Percentiles rank a stretch among this genome's conserved stretches.
phyloP scores from a whole-genome alignment of 1,140 invertebrate species.

The Atta cephalotes region DNA sequence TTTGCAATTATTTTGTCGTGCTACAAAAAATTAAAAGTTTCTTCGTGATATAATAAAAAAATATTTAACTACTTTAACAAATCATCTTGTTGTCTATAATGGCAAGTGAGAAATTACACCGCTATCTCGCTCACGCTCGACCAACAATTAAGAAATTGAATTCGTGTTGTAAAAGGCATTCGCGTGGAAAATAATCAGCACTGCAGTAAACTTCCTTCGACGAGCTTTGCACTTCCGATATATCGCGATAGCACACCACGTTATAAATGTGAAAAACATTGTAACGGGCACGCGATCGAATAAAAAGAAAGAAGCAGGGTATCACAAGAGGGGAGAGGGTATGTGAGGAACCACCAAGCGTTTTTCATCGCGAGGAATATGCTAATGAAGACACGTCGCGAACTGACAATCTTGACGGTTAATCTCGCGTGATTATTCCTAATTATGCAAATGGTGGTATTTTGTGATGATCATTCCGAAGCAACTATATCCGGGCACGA shows the following conservation, averaged over 20 bases:
- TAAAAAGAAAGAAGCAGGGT: background rate
- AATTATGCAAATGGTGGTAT: constrained; percentile 72
- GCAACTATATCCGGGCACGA: constrained; percentile 61
- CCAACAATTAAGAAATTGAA: constrained; percentile 31
- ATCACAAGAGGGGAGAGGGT: background rate
- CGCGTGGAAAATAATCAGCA: constrained; percentile 39
- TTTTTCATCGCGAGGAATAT: constrained; percentile 61
- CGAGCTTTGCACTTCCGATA: constrained; percentile 27
- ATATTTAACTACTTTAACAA: background rate
- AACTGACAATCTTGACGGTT: constrained; percentile 69
- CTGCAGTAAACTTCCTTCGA: background rate
- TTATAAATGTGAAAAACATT: constrained; percentile 22
- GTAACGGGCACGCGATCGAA: constrained; percentile 30
- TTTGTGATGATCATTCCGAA: constrained; percentile 67
- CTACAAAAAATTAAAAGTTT: background rate
- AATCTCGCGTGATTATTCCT: constrained; percentile 73
- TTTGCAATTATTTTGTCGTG: background rate
- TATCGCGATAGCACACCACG: background rate
- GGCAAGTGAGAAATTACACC: background rate
- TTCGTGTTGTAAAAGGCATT: background rate
- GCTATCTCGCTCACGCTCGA: background rate
- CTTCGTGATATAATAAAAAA: background rate
- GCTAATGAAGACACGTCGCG: constrained; percentile 70
- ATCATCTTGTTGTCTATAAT: background rate
- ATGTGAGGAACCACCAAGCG: constrained; percentile 8